Evolutionary conservation across 2,888 invertebrate species (phyloP).

Genomic region (Coleophora flavipennella): DNA sequence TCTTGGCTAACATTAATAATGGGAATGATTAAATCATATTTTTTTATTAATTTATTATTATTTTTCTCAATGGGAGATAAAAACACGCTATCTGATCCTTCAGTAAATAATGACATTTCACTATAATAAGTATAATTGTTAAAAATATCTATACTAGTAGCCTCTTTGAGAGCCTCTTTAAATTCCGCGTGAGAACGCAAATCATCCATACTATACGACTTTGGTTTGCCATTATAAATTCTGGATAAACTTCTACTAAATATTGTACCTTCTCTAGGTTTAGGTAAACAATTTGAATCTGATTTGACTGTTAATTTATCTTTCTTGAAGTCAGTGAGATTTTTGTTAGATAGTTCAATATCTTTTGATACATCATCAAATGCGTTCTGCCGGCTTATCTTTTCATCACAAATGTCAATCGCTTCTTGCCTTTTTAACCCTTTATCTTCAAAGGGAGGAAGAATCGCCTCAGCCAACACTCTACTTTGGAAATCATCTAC

Average conservation of each 20-base stretch:
- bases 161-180: constrained; percentile 45
- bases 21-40: constrained; percentile 4
- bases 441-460: constrained; percentile 35
- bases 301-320: constrained; percentile 30
- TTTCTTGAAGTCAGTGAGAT: neutral
- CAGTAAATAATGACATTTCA: constrained; percentile 43
- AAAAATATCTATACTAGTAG: constrained; percentile 55
- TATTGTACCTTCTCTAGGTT: constrained; percentile 31
- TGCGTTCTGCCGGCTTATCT: constrained; percentile 32
- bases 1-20: constrained; percentile 1
- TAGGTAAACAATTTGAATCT: constrained; percentile 26
- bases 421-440: constrained; percentile 48
- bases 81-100: constrained; percentile 52
- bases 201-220: constrained; percentile 58
- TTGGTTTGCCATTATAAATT: constrained; percentile 56
- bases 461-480: constrained; percentile 24
- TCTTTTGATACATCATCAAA: constrained; percentile 10
- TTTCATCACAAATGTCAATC: constrained; percentile 31
- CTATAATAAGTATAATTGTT: constrained; percentile 30
- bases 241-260: constrained; percentile 41
- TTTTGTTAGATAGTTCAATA: neutral
- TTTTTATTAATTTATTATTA: constrained; percentile 23
- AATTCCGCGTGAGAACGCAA: constrained; percentile 37
- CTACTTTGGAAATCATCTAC: constrained; percentile 16
- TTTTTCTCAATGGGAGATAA: constrained; percentile 33